These are phyloP conservation scores for Phoxinus phoxinus DNA, from an alignment of 2,113 vertebrate genomes.

Conservation along the genomic window DNA sequence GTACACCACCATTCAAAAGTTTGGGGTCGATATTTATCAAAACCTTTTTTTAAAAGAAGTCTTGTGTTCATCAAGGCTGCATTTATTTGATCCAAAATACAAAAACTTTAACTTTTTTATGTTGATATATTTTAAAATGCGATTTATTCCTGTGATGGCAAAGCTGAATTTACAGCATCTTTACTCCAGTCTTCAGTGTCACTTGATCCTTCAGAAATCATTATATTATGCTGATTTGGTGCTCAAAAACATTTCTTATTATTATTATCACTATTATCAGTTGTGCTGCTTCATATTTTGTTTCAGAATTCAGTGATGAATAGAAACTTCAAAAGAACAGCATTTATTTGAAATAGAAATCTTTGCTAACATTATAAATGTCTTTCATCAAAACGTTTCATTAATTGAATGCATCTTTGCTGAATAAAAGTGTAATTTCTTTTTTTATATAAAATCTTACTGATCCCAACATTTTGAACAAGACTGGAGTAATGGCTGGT, in stretches of 20 bases:
- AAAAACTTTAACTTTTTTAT: background rate
- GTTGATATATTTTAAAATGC: background rate
- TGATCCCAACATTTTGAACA: too few relatives aligned
- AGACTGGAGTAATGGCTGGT: too few relatives aligned
- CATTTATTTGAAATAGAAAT: background rate
- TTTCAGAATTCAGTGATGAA: background rate
- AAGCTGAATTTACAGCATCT: too few relatives aligned
- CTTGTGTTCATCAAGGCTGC: background rate
- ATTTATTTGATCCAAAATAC: background rate
- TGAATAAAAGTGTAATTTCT: too few relatives aligned
- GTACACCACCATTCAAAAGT: background rate
- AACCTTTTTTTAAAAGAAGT: background rate
- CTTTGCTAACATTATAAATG: background rate
- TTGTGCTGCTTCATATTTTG: background rate
- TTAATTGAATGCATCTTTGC: background rate
- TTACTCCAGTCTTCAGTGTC: too few relatives aligned
- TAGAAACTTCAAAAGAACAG: background rate
- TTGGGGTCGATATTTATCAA: background rate
- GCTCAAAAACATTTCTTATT: background rate
- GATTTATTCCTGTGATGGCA: background rate
- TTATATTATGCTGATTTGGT: background rate
- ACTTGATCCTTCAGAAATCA: background rate
- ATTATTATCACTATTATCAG: background rate
- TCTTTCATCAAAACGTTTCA: background rate
- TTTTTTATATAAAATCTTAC: too few relatives aligned